These are phyloP conservation scores for Desmophyllum pertusum DNA, from an alignment of 92 coral and sea anemone genomes.

Conservation along the genomic window DNA sequence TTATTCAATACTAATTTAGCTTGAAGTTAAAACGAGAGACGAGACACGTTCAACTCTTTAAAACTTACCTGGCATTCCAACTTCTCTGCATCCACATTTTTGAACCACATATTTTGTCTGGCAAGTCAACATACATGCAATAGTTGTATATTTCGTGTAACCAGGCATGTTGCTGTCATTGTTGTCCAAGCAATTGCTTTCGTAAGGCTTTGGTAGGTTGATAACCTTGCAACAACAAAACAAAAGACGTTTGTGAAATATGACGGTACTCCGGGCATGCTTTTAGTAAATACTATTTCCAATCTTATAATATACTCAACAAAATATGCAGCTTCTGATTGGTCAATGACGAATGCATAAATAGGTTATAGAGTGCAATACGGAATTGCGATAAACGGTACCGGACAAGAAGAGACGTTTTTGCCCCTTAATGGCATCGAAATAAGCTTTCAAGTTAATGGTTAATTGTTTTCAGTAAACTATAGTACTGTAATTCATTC, in stretches of 20 bases:
- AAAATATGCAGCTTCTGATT: too few relatives aligned
- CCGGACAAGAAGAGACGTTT: too few relatives aligned
- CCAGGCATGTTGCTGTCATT: not conserved
- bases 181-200: slow-evolving; percentile 9
- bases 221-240: not conserved
- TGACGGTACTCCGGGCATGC: not conserved
- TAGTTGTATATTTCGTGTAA: slow-evolving; percentile 19
- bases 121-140: slow-evolving; percentile 11
- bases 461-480: too few relatives aligned
- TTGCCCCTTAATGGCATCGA: too few relatives aligned
- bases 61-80: slow-evolving; percentile 11
- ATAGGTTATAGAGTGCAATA: too few relatives aligned
- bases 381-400: too few relatives aligned
- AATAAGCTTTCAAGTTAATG: too few relatives aligned
- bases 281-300: too few relatives aligned
- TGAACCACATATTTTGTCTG: not conserved
- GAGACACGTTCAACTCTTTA: not conserved
- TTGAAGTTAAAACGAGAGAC: not conserved
- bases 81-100: slow-evolving; percentile 13
- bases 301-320: too few relatives aligned
- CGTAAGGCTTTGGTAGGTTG: slow-evolving; percentile 8
- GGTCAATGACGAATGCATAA: too few relatives aligned
- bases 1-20: not conserved
- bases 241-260: not conserved
- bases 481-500: too few relatives aligned